phyloP scores from a whole-genome alignment of 1,140 invertebrate genomes.

The Bicyclus anynana region DNA sequence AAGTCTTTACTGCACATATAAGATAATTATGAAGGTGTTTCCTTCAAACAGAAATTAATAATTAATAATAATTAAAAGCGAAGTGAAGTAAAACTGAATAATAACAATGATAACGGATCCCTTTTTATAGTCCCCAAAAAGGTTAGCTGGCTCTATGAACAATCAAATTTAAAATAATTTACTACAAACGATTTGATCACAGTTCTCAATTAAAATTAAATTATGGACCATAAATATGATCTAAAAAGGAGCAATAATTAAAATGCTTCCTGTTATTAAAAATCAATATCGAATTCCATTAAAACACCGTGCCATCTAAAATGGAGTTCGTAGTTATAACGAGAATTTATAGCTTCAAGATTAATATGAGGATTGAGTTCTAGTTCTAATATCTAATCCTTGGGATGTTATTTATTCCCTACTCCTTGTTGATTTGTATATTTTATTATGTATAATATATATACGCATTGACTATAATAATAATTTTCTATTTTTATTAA shows the following conservation, averaged over 20 bases:
- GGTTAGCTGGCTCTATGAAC: not conserved
- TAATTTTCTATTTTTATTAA: too few species aligned
- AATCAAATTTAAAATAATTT: not conserved
- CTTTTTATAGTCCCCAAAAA: not conserved
- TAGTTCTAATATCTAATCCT: slow-evolving; percentile 4
- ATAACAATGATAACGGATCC: too few species aligned
- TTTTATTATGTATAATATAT: not conserved
- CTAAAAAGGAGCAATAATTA: slow-evolving; percentile 12
- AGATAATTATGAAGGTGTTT: too few species aligned
- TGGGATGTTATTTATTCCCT: not conserved
- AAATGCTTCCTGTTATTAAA: slow-evolving; percentile 22
- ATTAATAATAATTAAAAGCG: too few species aligned
- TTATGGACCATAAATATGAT: slow-evolving; percentile 2
- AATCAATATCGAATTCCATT: slow-evolving; percentile 24
- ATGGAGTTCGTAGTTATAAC: slow-evolving; percentile 8
- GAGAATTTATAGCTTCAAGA: slow-evolving; percentile 15
- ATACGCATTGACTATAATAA: not conserved
- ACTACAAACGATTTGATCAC: not conserved
- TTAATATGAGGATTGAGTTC: slow-evolving; percentile 10
- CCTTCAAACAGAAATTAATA: too few species aligned
- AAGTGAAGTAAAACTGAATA: too few species aligned
- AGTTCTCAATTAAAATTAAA: slow-evolving; percentile 11
- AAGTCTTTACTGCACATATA: too few species aligned
- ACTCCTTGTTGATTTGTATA: slow-evolving; percentile 3
- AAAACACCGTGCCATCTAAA: slow-evolving; percentile 15